A percentile compares a stretch with the other conserved stretches of the same genome.
Conservation (phyloP, 1,140 invertebrate genomes). For the Apis laboriosa region DNA sequence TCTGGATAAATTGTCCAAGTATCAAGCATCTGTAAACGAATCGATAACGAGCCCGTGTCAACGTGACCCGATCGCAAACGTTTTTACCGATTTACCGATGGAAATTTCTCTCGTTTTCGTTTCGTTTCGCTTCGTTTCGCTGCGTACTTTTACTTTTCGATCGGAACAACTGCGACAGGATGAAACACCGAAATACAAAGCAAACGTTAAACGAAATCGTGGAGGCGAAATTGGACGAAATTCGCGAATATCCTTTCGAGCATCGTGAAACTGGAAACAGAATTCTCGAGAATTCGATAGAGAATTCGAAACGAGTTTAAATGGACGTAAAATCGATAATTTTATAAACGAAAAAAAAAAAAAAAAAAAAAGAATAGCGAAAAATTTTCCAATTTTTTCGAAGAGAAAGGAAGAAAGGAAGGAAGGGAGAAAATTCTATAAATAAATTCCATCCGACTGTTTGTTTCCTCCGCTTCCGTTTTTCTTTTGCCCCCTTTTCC, state of each 20-base stretch:
- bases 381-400: too few relatives aligned
- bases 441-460: not conserved
- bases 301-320: not conserved
- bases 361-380: too few relatives aligned
- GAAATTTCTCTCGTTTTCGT: too few relatives aligned
- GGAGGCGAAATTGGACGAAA: not conserved
- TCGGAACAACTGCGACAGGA: not conserved
- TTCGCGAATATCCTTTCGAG: too few relatives aligned
- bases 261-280: too few relatives aligned
- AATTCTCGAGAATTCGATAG: not conserved
- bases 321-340: not conserved
- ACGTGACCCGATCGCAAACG: too few relatives aligned
- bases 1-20: not conserved
- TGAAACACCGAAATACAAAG: too few relatives aligned
- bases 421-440: not conserved
- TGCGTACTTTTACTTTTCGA: not conserved
- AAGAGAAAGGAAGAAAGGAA: too few relatives aligned
- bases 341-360: too few relatives aligned
- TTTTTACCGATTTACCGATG: too few relatives aligned
- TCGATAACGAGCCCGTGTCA: not conserved
- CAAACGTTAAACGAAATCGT: not conserved
- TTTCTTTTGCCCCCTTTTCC: not conserved
- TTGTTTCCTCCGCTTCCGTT: not conserved
- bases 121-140: too few relatives aligned
- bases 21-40: not conserved